These are phyloP conservation scores for Allolobophora icterica DNA, from an alignment of 2,888 invertebrate genomes.

Conservation along the genomic window DNA sequence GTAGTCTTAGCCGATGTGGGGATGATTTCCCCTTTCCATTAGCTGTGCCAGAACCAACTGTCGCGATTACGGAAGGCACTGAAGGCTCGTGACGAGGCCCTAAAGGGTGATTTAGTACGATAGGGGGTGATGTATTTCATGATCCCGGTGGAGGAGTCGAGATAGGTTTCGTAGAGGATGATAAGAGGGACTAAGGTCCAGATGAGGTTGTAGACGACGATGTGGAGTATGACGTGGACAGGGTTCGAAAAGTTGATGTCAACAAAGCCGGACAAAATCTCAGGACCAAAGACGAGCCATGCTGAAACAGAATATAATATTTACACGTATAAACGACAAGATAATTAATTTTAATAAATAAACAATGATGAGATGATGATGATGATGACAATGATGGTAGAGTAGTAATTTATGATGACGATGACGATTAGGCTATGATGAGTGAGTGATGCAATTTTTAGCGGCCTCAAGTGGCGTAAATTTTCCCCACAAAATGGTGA, in stretches of 20 bases:
- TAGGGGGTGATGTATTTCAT: not conserved
- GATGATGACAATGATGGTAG: too few species aligned
- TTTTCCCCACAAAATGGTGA: too few species aligned
- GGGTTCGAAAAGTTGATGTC: not conserved
- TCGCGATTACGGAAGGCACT: not conserved
- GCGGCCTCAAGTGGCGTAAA: too few species aligned
- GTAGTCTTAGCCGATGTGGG: too few species aligned
- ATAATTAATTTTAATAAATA: too few species aligned
- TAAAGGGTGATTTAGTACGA: not conserved
- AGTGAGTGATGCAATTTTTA: too few species aligned
- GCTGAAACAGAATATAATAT: not conserved
- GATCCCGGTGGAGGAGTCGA: not conserved
- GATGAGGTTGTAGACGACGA: not conserved
- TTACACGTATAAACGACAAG: not conserved
- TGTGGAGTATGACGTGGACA: not conserved
- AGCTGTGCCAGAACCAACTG: not conserved
- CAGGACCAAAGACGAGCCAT: not conserved
- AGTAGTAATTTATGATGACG: too few species aligned
- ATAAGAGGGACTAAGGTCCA: not conserved
- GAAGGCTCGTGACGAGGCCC: not conserved
- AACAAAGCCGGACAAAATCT: not conserved
- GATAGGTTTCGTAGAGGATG: not conserved
- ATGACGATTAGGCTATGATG: too few species aligned
- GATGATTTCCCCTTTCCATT: not conserved
- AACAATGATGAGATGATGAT: too few species aligned